A percentile compares a stretch with the other conserved stretches of the same genome.
Evolutionary conservation across 2,888 invertebrate genomes (phyloP).

Genomic region (Stegana nigrithorax): DNA sequence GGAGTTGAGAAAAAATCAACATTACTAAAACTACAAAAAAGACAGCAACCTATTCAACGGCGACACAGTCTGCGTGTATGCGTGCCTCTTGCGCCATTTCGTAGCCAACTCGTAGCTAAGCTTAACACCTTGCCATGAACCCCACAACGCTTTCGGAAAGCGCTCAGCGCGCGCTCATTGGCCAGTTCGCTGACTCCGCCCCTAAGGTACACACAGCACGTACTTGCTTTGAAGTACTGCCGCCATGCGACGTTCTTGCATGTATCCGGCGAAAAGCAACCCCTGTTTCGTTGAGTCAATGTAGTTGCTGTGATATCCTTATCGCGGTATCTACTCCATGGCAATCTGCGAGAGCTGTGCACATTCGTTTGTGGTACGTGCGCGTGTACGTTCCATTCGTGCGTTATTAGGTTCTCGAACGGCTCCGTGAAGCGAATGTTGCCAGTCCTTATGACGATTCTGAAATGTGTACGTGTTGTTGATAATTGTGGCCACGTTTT

Average conservation of each 20-base stretch:
- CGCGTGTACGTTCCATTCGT: slow-evolving; percentile 19
- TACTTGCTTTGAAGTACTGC: slow-evolving; percentile 23
- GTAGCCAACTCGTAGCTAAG: too few relatives aligned
- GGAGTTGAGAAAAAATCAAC: too few relatives aligned
- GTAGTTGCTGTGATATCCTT: slow-evolving; percentile 5
- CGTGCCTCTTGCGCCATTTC: too few relatives aligned
- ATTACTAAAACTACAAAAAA: too few relatives aligned
- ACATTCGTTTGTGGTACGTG: slow-evolving; percentile 26
- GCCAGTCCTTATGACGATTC: too few relatives aligned
- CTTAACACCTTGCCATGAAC: not conserved
- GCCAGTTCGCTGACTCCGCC: slow-evolving; percentile 19
- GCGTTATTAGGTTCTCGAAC: not conserved
- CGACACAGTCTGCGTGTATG: too few relatives aligned
- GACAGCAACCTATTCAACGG: too few relatives aligned
- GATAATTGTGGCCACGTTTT: slow-evolving; percentile 39
- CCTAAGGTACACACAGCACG: not conserved
- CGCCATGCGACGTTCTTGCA: slow-evolving; percentile 15
- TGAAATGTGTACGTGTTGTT: too few relatives aligned
- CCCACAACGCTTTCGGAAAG: slow-evolving; percentile 9
- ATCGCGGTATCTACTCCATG: too few relatives aligned
- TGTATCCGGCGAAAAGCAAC: slow-evolving; percentile 12
- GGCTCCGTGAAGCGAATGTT: too few relatives aligned
- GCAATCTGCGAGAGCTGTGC: too few relatives aligned
- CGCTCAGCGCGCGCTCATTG: slow-evolving; percentile 22
- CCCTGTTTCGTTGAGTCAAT: not conserved